These are phyloP conservation scores for Euleptes europaea DNA, from an alignment of 2,113 vertebrate species.

Conservation along the genomic window DNA sequence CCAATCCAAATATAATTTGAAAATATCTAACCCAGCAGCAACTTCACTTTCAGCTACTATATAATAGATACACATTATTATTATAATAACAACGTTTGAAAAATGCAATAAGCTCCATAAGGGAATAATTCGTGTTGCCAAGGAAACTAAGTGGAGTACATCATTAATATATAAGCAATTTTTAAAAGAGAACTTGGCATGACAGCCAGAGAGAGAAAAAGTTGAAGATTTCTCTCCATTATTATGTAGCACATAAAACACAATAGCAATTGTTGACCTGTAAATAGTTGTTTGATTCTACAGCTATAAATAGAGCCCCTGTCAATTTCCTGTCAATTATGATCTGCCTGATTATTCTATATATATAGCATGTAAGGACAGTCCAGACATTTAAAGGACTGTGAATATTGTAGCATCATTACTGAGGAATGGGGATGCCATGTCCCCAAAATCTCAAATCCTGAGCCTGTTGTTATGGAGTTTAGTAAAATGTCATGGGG, in stretches of 20 bases:
- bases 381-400: background rate
- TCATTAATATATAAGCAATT: conserved; percentile 35
- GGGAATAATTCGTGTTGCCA: conserved; percentile 50
- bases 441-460: too few relatives aligned
- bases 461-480: too few relatives aligned
- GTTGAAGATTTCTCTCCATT: background rate
- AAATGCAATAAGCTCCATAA: conserved; percentile 39
- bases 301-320: background rate
- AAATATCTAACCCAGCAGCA: conserved; percentile 38
- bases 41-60: conserved; percentile 25
- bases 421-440: too few relatives aligned
- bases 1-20: conserved; percentile 6
- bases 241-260: conserved; percentile 7
- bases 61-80: conserved; percentile 32
- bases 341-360: background rate
- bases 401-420: background rate
- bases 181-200: conserved; percentile 25
- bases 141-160: conserved; percentile 47
- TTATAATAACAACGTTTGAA: conserved; percentile 20
- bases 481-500: too few relatives aligned
- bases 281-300: background rate
- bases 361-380: background rate
- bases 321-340: conserved; percentile 6
- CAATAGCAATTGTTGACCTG: background rate
- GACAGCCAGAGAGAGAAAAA: conserved; percentile 12